Base-by-base conservation (phyloP, 2,797 vertebrate species). In the Lemur catta region DNA sequence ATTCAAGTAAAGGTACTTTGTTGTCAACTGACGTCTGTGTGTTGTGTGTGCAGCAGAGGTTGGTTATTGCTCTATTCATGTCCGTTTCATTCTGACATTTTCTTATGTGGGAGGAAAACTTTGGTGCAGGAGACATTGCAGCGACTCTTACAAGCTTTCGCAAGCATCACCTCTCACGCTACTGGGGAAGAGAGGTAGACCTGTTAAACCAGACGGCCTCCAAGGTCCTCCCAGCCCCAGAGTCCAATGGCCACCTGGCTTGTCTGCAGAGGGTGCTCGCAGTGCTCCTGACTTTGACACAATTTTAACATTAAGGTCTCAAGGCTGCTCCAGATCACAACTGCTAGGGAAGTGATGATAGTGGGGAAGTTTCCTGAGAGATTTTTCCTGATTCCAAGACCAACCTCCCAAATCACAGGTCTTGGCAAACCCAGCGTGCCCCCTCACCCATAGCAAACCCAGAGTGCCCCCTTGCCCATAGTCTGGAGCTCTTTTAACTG, bases 381-480 rank as follows among this genome's bases (percentile, higher is more conserved):
- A 9, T 17, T 41, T 85, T 67, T 55, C 48, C 48, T 69, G 35
- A 69, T 26, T 46, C 41, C 33, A 52, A n/a, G 48, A 82, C n/a
- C 55, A 61, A 43, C 30, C 4, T 63, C 22, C 20, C 35, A 50
- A 91, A 75, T 52, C 41, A 35, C 43, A 74, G n/a, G 30, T 26
- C 78, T 82, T 82, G 71, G 26, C 7, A 48, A 93, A 46, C 9
- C 6, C 35, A 28, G 67, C 0, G 0, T 12, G 30, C 43, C 33
- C 1, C 38, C 28, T 72, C 20, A 28, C 8, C 18, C 12, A 4
- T 4, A n/a, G 26, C 7, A 48, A 93, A 46, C 9, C 6, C 35
- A 28, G 67, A 0, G 0, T 12, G 30, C 43, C 33, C 1, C 38
- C 28, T 72, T 20, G 28, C 8, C 18, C 12, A 4, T 4, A n/a